These are phyloP conservation scores for Candidula unifasciata DNA, from an alignment of 2,888 invertebrate species.

Conservation along the genomic window DNA sequence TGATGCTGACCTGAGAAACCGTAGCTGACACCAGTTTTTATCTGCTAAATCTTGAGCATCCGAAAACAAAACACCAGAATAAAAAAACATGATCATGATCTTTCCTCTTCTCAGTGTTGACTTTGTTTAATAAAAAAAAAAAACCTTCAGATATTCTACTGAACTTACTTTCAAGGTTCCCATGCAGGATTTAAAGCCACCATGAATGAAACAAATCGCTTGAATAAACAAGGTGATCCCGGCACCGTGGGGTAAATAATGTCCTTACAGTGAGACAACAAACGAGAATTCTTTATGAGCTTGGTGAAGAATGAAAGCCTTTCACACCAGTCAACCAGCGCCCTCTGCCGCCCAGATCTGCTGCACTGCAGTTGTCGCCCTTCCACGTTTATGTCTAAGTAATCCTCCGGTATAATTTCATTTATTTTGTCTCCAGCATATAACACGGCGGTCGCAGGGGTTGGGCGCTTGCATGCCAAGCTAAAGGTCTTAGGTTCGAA, in stretches of 20 bases:
- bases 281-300: slow-evolving; percentile 31
- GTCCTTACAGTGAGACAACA: neutral
- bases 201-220: neutral
- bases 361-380: no score
- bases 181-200: neutral
- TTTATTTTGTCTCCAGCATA: no score
- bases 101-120: neutral
- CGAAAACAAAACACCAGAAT: no score
- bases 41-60: no score
- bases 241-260: neutral
- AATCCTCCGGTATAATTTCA: no score
- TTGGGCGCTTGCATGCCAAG: no score
- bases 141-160: neutral
- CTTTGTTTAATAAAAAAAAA: neutral
- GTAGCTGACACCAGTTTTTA: no score
- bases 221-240: neutral
- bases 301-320: slow-evolving; percentile 50
- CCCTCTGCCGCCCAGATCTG: slow-evolving; percentile 40
- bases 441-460: no score
- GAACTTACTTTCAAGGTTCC: neutral
- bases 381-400: no score
- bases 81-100: no score
- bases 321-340: slow-evolving; percentile 53
- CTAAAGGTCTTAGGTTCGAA: no score
- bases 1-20: no score